Evolutionary conservation across 2,888 invertebrate species (phyloP).

Genomic region (Athalia circularis): DNA sequence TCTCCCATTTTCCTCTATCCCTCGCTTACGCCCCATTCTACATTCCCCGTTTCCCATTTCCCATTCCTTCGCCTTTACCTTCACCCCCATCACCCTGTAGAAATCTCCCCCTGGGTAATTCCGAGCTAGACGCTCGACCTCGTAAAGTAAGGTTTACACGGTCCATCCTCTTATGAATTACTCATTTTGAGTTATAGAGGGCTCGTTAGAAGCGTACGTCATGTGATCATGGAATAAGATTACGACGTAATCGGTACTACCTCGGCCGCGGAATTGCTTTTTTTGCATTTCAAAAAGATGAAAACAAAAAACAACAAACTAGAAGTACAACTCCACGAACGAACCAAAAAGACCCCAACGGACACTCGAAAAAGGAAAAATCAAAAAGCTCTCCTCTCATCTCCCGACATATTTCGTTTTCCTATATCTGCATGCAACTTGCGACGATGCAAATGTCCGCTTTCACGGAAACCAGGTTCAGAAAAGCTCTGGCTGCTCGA

Average conservation of each 20-base stretch:
- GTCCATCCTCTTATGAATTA: slow-evolving; percentile 44
- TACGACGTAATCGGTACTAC: slow-evolving; percentile 9
- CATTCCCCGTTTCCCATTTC: not conserved
- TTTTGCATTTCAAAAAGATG: slow-evolving; percentile 5
- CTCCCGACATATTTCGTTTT: too few relatives aligned
- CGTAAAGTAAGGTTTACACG: slow-evolving; percentile 45
- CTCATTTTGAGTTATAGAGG: slow-evolving; percentile 44
- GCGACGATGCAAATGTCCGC: too few relatives aligned
- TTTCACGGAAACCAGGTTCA: too few relatives aligned
- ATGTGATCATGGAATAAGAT: slow-evolving; percentile 33
- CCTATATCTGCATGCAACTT: too few relatives aligned
- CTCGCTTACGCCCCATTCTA: not conserved
- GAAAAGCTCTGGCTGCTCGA: too few relatives aligned
- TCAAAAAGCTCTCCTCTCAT: too few relatives aligned
- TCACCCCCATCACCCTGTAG: slow-evolving; percentile 9
- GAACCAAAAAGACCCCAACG: too few relatives aligned
- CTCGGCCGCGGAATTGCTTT: slow-evolving; percentile 19
- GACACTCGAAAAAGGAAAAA: too few relatives aligned
- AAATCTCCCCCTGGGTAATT: slow-evolving; percentile 39
- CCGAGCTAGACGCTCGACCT: slow-evolving; percentile 40
- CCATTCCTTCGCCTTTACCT: not conserved
- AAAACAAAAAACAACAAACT: not conserved
- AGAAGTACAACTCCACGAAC: too few relatives aligned
- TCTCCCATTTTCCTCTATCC: too few relatives aligned
- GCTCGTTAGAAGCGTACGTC: slow-evolving; percentile 38